Conservation (phyloP, 2,888 invertebrate genomes). For the Torymus auratus region DNA sequence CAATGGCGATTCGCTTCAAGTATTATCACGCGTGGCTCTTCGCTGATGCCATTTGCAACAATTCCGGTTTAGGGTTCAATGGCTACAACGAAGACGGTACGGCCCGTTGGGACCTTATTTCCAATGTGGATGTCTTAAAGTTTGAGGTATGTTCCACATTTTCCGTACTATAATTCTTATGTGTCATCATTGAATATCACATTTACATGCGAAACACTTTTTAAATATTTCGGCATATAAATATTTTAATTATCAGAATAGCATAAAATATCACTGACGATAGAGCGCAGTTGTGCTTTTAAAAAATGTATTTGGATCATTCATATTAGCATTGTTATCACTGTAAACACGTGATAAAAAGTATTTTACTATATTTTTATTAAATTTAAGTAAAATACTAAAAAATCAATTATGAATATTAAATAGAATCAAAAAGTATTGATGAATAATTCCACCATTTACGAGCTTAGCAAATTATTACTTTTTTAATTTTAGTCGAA, state of each 20-base stretch:
- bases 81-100: constrained; percentile 88
- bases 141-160: constrained; percentile 86
- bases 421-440: too few species aligned
- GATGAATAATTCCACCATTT: too few species aligned
- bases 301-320: too few species aligned
- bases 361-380: too few species aligned
- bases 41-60: constrained; percentile 96
- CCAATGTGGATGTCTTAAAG: constrained; percentile 91
- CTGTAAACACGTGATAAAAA: too few species aligned
- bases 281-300: too few species aligned
- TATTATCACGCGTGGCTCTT: constrained; percentile 98
- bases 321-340: too few species aligned
- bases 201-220: background rate
- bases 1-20: constrained; percentile 90
- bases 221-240: background rate
- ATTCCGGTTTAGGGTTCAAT: constrained; percentile 92
- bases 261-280: too few species aligned
- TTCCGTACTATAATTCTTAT: background rate
- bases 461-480: too few species aligned
- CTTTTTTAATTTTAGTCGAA: too few species aligned
- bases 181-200: background rate
- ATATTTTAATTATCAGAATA: background rate
- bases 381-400: too few species aligned
- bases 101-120: constrained; percentile 93
- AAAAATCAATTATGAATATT: too few species aligned